Base-by-base conservation (phyloP, 2,888 invertebrate species). In the Acanthosepion pharaonis region DNA sequence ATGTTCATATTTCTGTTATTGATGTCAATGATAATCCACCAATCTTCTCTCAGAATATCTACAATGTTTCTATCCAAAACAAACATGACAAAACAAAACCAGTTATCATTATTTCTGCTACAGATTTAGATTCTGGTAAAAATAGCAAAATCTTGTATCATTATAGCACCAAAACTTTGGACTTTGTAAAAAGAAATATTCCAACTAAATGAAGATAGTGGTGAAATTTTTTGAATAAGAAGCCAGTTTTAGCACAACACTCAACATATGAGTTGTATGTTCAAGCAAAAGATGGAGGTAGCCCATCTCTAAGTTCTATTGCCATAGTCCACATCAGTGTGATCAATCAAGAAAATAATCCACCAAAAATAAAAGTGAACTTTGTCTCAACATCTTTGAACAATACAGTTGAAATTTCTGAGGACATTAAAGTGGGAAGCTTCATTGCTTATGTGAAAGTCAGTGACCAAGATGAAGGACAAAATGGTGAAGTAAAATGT, bases 381-480 rank as follows among this genome's bases (percentile, higher is more conserved):
- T 78, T 78, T 78, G n/a, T 78, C n/a, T 78, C 78, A 15, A 78
- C 78, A 33, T 78, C 78, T 1, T n/a, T n/a, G n/a, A 33, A 78
- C n/a, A 78, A 78, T 78, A 78, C 78, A 78, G 78, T 78, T n/a
- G 78, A 78, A 1, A 78, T 78, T 78, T 78, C 78, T 78, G 78
- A 78, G 4, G n/a, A 78, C 18, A 78, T 78, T 9, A 78, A 78
- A 78, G 78, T 78, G 5, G 78, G n/a, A n/a, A 78, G 78, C 18
- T 78, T 78, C n/a, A 78, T 78, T 78, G 78, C 78, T 33, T 78
- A 78, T 33, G 78, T 78, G 78, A 78, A 78, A 78, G 78, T 78
- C n/a, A 78, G 78, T n/a, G 78, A 78, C n/a, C n/a, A 78, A 11
- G 78, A 78, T 78, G 78, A 9, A n/a, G 78, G n/a, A 9, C n/a